Percentiles rank a stretch among this genome's conserved stretches.
phyloP scores from a whole-genome alignment of 2,113 vertebrate genomes.

The Plectropomus leopardus region DNA sequence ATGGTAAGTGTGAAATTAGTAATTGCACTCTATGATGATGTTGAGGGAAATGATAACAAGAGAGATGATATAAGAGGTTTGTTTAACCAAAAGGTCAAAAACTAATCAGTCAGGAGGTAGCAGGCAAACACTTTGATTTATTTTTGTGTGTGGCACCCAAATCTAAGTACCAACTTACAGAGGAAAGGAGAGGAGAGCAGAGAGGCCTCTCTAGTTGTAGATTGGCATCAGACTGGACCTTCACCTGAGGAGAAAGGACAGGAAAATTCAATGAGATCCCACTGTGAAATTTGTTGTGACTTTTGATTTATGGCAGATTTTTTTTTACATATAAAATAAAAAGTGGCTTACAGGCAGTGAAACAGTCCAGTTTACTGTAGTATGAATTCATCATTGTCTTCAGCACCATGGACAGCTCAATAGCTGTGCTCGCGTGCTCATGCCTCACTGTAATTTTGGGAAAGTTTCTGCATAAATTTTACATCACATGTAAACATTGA shows the following conservation, averaged over 20 bases:
- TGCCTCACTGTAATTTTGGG: background rate
- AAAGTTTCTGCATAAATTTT: background rate
- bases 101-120: background rate
- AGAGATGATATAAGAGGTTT: too few species aligned
- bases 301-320: background rate
- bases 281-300: background rate
- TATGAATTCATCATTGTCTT: background rate
- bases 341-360: background rate
- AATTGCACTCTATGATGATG: too few species aligned
- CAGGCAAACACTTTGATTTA: background rate
- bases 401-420: conserved; percentile 9
- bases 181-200: background rate
- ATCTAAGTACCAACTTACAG: background rate
- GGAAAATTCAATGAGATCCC: background rate
- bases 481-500: too few species aligned
- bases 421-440: background rate
- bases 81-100: background rate
- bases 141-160: background rate
- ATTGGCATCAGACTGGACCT: background rate
- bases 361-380: background rate
- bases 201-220: background rate
- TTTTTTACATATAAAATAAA: background rate
- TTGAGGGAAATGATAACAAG: too few species aligned
- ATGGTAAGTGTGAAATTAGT: too few species aligned
- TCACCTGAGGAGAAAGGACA: background rate